phyloP scores from a whole-genome alignment of 2,797 vertebrate species.

The Myotis daubentonii region DNA sequence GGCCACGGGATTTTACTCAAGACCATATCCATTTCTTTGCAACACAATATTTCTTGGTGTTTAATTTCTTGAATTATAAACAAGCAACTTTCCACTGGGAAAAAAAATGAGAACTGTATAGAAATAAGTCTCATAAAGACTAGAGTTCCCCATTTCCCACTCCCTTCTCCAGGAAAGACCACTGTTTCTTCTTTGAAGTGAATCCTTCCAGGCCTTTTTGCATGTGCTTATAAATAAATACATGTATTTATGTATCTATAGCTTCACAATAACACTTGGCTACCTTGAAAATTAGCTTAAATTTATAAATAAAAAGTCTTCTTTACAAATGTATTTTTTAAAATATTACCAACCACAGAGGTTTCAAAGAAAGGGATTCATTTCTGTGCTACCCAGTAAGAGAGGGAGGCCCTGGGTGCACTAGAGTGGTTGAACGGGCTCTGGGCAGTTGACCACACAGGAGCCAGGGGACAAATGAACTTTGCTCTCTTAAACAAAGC shows the following conservation, averaged over 20 bases:
- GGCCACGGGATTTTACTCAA: constrained; percentile 38
- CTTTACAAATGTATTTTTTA: not conserved
- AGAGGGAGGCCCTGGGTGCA: not conserved
- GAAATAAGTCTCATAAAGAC: constrained; percentile 25
- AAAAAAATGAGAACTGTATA: constrained; percentile 1
- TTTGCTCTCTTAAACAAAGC: not conserved
- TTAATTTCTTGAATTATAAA: constrained; percentile 68
- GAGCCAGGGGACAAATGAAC: not conserved
- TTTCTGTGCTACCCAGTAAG: not conserved
- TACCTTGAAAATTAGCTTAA: constrained; percentile 41
- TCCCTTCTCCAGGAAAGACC: not conserved
- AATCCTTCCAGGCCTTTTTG: not conserved
- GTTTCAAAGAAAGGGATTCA: not conserved
- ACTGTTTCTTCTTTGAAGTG: not conserved
- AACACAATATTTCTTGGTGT: constrained; percentile 54
- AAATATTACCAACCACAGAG: not conserved
- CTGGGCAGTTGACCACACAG: not conserved
- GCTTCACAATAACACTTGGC: not conserved
- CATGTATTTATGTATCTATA: not conserved
- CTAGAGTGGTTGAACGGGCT: not conserved
- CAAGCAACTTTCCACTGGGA: constrained; percentile 12
- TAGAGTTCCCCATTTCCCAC: not conserved
- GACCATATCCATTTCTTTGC: constrained; percentile 44
- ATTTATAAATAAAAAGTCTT: constrained; percentile 6
- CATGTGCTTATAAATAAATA: not conserved